phyloP scores from a whole-genome alignment of 2,113 vertebrate species.

The Ammodytes dubius region DNA sequence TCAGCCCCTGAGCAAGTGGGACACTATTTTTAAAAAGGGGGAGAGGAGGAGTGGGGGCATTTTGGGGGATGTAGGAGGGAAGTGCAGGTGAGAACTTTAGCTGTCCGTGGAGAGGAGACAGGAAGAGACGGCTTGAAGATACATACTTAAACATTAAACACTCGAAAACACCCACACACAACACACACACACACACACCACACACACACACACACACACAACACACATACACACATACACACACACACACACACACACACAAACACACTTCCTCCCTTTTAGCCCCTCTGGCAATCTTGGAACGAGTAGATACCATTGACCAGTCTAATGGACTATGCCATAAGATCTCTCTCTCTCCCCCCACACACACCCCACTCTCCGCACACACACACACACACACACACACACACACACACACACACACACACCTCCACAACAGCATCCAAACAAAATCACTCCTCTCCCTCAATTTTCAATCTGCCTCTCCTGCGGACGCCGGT shows the following conservation, averaged over 20 bases:
- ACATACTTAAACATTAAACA: slow-evolving; percentile 41
- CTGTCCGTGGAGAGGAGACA: slow-evolving; percentile 43
- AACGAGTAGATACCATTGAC: slow-evolving; percentile 79
- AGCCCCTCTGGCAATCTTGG: slow-evolving; percentile 68
- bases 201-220: slow-evolving; percentile 5
- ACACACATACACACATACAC: too few species aligned
- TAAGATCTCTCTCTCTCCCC: slow-evolving; percentile 70
- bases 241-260: background rate
- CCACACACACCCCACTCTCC: background rate
- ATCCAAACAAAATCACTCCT: slow-evolving; percentile 77
- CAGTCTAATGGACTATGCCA: slow-evolving; percentile 83
- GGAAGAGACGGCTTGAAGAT: slow-evolving; percentile 51
- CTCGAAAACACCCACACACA: slow-evolving; percentile 30
- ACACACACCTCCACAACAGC: slow-evolving; percentile 32
- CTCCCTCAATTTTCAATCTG: slow-evolving; percentile 81
- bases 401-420: background rate
- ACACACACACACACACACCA: background rate
- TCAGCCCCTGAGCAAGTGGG: slow-evolving; percentile 80
- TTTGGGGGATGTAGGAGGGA: slow-evolving; percentile 44
- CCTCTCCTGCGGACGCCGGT: slow-evolving; percentile 75
- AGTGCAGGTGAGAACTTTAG: slow-evolving; percentile 67
- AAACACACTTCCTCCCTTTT: slow-evolving; percentile 63
- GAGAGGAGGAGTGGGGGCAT: background rate
- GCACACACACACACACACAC: background rate
- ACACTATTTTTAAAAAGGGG: slow-evolving; percentile 63